Base-by-base conservation (phyloP, 1,140 invertebrate genomes). In the Elymnias hypermnestra region DNA sequence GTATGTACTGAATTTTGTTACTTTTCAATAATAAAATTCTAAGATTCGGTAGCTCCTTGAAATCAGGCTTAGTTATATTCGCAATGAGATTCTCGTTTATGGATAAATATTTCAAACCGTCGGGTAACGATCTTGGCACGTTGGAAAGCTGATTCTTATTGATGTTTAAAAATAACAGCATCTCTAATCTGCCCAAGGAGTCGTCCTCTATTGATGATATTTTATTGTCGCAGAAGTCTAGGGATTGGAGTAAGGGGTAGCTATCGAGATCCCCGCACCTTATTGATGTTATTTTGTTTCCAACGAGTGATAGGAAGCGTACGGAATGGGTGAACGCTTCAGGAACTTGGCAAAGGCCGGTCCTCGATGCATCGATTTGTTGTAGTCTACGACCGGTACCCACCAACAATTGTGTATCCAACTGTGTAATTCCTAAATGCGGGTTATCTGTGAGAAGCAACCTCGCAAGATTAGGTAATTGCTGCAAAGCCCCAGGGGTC, bases 221-320 rank as follows among this genome's bases (percentile, higher is more conserved):
- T 45, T 89, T 86, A 66, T 97, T 97, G 38, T 92, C 89, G 13
- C 93, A 93, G 19, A 98, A 89, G 63, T 96, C 93, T 14, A 98
- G 73, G 15, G 94, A 87, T 49, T 92, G 92, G 5, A 98, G 74
- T 9, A 96, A 78, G 0, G 95, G 95, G 72, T 97, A 97, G 53
- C 94, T 95, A 63, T 96, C 94, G 43, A 98, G 88, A 62, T 97
- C 94, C n/a, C 94, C 94, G 57, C 94, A 91, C 25, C 90, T 89
- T 9, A 98, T 91, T 0, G 89, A 84, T 36, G 87, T 89, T 28
- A 95, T 88, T 52, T 88, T 84, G 62, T 98, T 98, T 8, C 92
- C 91, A 1, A 92, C 89, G 0, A 97, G 77, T 17, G 92, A 90
- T 12, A 98, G 85, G 46, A 93, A 93, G 13, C 93, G 86, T 9